phyloP scores from a whole-genome alignment of 1,140 invertebrate genomes.

The Sminthurides bifidus region DNA sequence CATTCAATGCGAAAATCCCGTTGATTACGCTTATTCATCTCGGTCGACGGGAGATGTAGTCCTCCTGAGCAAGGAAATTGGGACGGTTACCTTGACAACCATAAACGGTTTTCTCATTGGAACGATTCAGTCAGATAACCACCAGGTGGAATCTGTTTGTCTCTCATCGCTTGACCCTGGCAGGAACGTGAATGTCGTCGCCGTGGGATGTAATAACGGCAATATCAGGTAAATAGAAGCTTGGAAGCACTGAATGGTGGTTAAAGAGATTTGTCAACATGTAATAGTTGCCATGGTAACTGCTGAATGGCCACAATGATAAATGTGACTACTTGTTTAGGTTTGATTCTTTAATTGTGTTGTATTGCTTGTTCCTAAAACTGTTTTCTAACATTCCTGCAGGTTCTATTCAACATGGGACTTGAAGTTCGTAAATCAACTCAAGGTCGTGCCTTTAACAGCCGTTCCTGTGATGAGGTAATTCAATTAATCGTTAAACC shows the following conservation, averaged over 20 bases:
- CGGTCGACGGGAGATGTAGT: slow-evolving; percentile 26
- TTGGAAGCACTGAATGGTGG: too few relatives aligned
- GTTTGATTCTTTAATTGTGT: too few relatives aligned
- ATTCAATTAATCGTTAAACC: too few relatives aligned
- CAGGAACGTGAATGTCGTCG: slow-evolving; percentile 28
- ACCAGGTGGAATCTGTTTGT: slow-evolving; percentile 28
- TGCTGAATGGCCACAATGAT: background rate
- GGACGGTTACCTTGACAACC: slow-evolving; percentile 17
- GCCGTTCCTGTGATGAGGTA: slow-evolving; percentile 27
- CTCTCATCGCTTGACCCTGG: slow-evolving; percentile 25
- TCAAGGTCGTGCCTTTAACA: slow-evolving; percentile 19
- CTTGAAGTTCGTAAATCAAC: slow-evolving; percentile 27
- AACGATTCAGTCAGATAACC: slow-evolving; percentile 12
- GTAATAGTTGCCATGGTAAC: background rate
- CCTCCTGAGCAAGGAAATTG: slow-evolving; percentile 7
- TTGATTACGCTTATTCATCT: slow-evolving; percentile 22
- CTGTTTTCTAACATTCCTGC: background rate
- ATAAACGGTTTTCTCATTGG: slow-evolving; percentile 29
- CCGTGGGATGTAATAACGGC: slow-evolving; percentile 29
- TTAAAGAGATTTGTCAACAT: background rate
- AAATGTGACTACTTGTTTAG: too few relatives aligned
- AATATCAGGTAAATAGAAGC: slow-evolving; percentile 23
- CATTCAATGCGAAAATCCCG: slow-evolving; percentile 10
- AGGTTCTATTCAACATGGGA: slow-evolving; percentile 30
- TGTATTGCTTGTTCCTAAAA: background rate